Conservation (phyloP, 2,113 vertebrate genomes). For the Cyanoderma ruficeps region DNA sequence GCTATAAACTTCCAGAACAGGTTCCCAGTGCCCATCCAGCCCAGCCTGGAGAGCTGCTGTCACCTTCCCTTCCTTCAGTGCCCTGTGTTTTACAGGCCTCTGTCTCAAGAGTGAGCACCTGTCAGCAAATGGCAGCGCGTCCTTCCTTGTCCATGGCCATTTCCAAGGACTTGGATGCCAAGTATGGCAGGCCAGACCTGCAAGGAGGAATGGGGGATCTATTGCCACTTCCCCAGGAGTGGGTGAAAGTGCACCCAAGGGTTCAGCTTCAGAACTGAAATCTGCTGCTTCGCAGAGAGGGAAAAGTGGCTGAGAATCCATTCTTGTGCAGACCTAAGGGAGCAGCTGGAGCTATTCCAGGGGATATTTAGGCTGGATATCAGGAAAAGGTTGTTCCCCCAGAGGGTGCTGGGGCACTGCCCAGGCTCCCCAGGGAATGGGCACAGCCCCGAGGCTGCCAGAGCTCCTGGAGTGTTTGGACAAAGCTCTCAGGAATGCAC, state of each 20-base stretch:
- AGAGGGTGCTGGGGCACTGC: neutral
- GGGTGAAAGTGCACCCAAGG: fast-evolving
- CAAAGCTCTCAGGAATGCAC: fast-evolving
- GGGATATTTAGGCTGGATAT: fast-evolving
- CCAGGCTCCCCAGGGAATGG: neutral
- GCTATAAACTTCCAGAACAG: neutral
- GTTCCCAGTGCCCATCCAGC: neutral
- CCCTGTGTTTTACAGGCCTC: neutral
- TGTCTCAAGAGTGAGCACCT: neutral
- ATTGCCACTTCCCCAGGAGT: neutral
- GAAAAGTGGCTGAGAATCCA: neutral
- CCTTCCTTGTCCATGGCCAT: neutral
- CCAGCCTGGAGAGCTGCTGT: neutral
- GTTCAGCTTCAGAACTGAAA: neutral
- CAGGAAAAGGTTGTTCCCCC: neutral
- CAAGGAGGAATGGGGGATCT: neutral
- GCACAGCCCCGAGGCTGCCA: fast-evolving
- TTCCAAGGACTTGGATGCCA: neutral
- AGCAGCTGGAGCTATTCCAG: neutral
- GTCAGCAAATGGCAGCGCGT: fast-evolving
- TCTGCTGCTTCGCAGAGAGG: neutral
- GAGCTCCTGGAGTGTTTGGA: neutral
- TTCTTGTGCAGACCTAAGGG: neutral
- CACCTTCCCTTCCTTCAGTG: neutral
- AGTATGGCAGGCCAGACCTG: neutral